phyloP scores from a whole-genome alignment of 2,888 invertebrate species.

The Himalopsyche kuldschensis region DNA sequence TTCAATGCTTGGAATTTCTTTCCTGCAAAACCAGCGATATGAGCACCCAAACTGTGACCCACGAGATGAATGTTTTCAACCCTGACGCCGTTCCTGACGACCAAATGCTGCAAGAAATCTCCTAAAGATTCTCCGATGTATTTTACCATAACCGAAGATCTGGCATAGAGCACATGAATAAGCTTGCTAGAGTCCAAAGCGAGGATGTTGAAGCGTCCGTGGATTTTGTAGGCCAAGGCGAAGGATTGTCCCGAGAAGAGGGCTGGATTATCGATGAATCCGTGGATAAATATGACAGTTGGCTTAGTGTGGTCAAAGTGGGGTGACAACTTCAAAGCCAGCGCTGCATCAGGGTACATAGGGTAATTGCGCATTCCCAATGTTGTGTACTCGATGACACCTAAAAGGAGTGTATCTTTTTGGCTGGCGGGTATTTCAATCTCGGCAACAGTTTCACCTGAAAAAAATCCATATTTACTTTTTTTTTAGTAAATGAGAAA shows the following conservation, averaged over 20 bases:
- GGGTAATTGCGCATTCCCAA: constrained; percentile 8
- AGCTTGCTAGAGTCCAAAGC: constrained; percentile 30
- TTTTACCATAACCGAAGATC: constrained; percentile 17
- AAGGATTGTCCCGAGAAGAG: constrained; percentile 16
- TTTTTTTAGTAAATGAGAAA: too few relatives aligned
- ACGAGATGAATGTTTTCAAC: constrained; percentile 29
- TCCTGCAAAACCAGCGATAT: constrained; percentile 35
- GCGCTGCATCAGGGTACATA: constrained; percentile 21
- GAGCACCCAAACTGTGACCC: constrained; percentile 40
- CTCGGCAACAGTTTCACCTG: neutral
- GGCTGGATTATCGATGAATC: constrained; percentile 24
- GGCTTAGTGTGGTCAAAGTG: constrained; percentile 14
- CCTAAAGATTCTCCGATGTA: constrained; percentile 28
- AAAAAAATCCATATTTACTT: too few relatives aligned
- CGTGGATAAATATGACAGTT: constrained; percentile 31
- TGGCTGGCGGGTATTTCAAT: neutral
- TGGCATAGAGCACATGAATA: constrained; percentile 13
- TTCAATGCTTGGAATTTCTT: constrained; percentile 26
- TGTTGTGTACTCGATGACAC: constrained; percentile 24
- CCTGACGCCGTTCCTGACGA: constrained; percentile 10
- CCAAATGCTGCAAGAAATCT: constrained; percentile 12
- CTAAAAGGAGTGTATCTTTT: neutral
- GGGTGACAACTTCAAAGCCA: constrained; percentile 2
- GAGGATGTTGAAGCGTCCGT: constrained; percentile 24
- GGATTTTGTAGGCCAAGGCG: constrained; percentile 26